A percentile compares a stretch with the other conserved stretches of the same genome.
These are phyloP conservation scores for Melikaiella ostensackeni DNA, from an alignment of 2,888 invertebrate genomes.

Conservation along the genomic window DNA sequence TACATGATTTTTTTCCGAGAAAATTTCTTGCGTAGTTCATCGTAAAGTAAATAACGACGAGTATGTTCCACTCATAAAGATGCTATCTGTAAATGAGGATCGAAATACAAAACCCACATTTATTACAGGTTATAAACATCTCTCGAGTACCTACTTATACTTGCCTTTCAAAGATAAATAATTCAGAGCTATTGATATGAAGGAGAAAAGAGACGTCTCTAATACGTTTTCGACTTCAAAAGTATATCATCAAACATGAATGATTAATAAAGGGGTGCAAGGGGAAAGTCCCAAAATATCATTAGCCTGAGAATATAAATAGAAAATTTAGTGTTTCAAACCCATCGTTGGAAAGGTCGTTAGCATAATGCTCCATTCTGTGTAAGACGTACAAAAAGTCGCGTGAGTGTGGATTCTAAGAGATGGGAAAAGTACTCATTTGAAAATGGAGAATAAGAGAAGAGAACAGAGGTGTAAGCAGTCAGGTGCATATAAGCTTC, in stretches of 20 bases:
- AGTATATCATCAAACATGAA: not conserved
- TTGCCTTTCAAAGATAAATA: not conserved
- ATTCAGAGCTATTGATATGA: not conserved
- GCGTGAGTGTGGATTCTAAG: not conserved
- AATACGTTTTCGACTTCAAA: not conserved
- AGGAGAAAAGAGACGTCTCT: not conserved
- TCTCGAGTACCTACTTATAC: not conserved
- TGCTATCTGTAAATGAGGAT: not conserved
- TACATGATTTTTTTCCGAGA: not conserved
- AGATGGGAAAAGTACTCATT: slow-evolving; percentile 10
- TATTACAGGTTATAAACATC: not conserved
- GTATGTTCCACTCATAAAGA: not conserved
- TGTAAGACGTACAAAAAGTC: slow-evolving; percentile 4
- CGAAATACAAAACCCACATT: not conserved
- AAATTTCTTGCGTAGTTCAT: not conserved
- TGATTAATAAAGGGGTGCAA: not conserved
- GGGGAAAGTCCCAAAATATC: not conserved
- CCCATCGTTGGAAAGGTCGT: slow-evolving; percentile 56
- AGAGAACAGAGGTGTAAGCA: slow-evolving; percentile 9
- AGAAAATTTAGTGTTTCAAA: not conserved
- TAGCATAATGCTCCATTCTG: slow-evolving; percentile 59
- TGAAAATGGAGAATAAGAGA: slow-evolving; percentile 12
- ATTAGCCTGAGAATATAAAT: not conserved
- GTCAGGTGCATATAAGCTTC: slow-evolving; percentile 23
- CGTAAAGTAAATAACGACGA: not conserved